phyloP scores from a whole-genome alignment of 92 coral and sea anemone species.

The Isaurus tuberculatus region DNA sequence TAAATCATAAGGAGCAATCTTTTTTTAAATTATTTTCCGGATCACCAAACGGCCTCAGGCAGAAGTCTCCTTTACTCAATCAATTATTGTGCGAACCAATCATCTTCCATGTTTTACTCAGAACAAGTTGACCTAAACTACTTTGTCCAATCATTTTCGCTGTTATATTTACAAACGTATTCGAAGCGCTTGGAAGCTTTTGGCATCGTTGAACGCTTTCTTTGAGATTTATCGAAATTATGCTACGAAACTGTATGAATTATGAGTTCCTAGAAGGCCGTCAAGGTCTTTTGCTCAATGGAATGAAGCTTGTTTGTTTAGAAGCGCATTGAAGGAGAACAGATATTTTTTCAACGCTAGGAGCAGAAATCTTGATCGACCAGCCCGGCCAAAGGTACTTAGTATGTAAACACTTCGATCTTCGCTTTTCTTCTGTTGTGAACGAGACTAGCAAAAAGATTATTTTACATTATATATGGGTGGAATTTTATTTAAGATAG shows the following conservation, averaged over 20 bases:
- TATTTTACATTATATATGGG: too few species aligned
- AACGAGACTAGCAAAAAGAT: too few species aligned
- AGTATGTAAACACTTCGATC: background rate
- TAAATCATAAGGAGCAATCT: background rate
- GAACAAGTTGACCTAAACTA: conserved; percentile 21
- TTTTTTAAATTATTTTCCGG: background rate
- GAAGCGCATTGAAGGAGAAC: conserved; percentile 34
- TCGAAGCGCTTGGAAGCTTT: conserved; percentile 39
- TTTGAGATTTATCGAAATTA: conserved; percentile 44
- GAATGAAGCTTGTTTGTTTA: conserved; percentile 6
- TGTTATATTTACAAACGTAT: conserved; percentile 21
- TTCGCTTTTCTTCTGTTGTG: conserved; percentile 12
- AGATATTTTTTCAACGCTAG: background rate
- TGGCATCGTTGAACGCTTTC: conserved; percentile 34
- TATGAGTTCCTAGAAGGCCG: conserved; percentile 24
- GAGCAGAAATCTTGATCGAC: conserved; percentile 10
- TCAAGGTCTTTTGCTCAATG: conserved; percentile 8
- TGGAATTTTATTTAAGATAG: too few species aligned
- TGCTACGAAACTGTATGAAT: conserved; percentile 27
- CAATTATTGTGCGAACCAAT: conserved; percentile 30
- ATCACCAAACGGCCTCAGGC: conserved; percentile 10
- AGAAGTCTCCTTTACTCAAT: background rate
- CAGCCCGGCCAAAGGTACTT: background rate
- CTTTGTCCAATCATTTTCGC: conserved; percentile 22
- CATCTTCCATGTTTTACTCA: conserved; percentile 37